These are phyloP conservation scores for Acronicta leporina DNA, from an alignment of 2,888 invertebrate species.

Conservation along the genomic window DNA sequence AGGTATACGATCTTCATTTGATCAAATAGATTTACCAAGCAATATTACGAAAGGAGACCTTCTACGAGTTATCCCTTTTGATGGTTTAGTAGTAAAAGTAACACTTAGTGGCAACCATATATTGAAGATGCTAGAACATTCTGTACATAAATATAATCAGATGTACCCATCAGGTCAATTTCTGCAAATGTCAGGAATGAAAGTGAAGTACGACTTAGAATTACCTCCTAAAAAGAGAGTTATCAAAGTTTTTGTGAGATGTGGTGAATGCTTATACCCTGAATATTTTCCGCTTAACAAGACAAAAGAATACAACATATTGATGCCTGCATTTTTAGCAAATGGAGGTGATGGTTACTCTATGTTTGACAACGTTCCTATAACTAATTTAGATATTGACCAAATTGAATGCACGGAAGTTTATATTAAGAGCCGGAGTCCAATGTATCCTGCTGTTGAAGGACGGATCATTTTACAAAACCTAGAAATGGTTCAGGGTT, in stretches of 20 bases:
- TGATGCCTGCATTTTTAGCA: slow-evolving; percentile 91
- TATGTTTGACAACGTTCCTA: slow-evolving; percentile 78
- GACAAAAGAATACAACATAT: slow-evolving; percentile 89
- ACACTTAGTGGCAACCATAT: slow-evolving; percentile 91
- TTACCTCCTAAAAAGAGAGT: slow-evolving; percentile 91
- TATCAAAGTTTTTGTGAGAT: slow-evolving; percentile 89
- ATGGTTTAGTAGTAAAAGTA: slow-evolving; percentile 91
- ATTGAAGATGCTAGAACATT: slow-evolving; percentile 91
- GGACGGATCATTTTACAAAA: slow-evolving; percentile 87
- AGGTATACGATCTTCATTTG: slow-evolving; percentile 92
- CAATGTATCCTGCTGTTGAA: slow-evolving; percentile 91
- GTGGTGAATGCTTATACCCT: slow-evolving; percentile 91
- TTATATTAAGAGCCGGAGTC: slow-evolving; percentile 89
- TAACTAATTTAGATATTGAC: slow-evolving; percentile 62
- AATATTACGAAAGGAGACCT: slow-evolving; percentile 92
- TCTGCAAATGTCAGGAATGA: slow-evolving; percentile 94
- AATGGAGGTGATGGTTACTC: slow-evolving; percentile 93
- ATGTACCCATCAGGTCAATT: slow-evolving; percentile 91
- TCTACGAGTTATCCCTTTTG: slow-evolving; percentile 93
- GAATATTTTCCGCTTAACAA: slow-evolving; percentile 87
- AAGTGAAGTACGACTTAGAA: slow-evolving; percentile 91
- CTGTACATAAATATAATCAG: slow-evolving; percentile 85
- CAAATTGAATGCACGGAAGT: slow-evolving; percentile 79
- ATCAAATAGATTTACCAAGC: slow-evolving; percentile 62
- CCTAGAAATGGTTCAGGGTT: slow-evolving; percentile 45